Evolutionary conservation across 2,888 invertebrate species (phyloP), one percentile per base, ranked within the genome.

Genomic region (Synanthedon formicaeformis): DNA sequence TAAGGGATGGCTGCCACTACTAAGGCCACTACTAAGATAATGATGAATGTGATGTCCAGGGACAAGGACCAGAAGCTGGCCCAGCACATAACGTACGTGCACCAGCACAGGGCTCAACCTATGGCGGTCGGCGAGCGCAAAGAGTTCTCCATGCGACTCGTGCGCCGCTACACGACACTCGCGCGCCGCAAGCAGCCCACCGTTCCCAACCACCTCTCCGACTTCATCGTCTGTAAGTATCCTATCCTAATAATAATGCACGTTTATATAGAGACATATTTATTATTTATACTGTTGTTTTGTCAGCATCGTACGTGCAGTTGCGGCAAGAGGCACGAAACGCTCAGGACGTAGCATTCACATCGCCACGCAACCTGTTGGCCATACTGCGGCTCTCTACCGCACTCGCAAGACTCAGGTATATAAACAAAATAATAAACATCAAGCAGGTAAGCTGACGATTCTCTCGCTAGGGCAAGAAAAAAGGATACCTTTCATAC

Each of bases 61-160:
- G 92, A 92, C 62, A 92, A 92, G 60, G 93, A 93, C 71, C 72
- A 93, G 63, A 90, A 96, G 66, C 87, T 99, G 55, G 99, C 99
- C 11, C 94, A 97, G 76, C 99, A 99, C 81, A 99, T 99, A 55
- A 96, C 99, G 1, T 98, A 96, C 77, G 99, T 99, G 41, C 99
- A 99, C 81, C 95, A 95, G 71, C 93, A 97, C 82, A 92, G 92
- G 61, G 90, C 91, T 54, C 97, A 99, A 80, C 99, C 99, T 11
- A 94, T 94, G 2, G 89, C 91, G 50, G 81, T 89, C n/a, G 88
- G n/a, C 27, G 50, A 49, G 18, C 13, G 34, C n/a, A 92, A 53
- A 90, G 92, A 62, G 5, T 86, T 98, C 54, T 92, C 96, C 67
- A 98, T 98, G 97, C 92, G 92, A 53, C 90, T 98, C 0, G 96